Evolutionary conservation across 2,113 vertebrate genomes (phyloP).

Genomic region (Marcusenius ussheri): DNA sequence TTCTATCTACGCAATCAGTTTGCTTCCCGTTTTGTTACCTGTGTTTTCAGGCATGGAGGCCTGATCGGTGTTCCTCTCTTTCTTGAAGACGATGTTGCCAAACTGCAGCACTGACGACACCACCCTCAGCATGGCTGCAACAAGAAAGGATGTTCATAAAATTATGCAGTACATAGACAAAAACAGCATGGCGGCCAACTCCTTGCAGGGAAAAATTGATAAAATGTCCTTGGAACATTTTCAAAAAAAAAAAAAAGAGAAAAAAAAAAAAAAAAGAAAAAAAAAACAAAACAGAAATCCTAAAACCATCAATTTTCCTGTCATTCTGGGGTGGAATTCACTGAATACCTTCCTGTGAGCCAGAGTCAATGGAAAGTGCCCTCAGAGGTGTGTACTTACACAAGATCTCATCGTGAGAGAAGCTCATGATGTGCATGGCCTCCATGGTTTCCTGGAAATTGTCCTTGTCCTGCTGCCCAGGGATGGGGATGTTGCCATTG

Average conservation of each 20-base stretch:
- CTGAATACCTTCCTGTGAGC: not conserved
- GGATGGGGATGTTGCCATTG: slow-evolving; percentile 75
- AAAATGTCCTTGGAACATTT: not conserved
- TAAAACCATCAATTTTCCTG: not conserved
- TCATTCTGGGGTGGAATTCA: not conserved
- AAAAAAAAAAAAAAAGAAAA: too few species aligned
- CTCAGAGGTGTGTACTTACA: slow-evolving; percentile 51
- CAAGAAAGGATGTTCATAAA: slow-evolving; percentile 15
- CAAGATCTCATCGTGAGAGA: slow-evolving; percentile 72
- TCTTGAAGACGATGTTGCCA: slow-evolving; percentile 94
- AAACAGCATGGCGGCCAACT: not conserved
- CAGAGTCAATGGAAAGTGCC: not conserved
- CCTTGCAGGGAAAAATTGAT: not conserved
- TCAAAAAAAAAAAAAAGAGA: not conserved
- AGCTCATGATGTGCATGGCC: slow-evolving; percentile 80
- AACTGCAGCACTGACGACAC: slow-evolving; percentile 95
- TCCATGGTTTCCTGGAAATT: slow-evolving; percentile 83
- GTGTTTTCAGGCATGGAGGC: slow-evolving; percentile 98
- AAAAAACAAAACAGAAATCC: not conserved
- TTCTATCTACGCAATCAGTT: not conserved
- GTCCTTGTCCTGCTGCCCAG: slow-evolving; percentile 77
- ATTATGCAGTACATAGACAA: not conserved
- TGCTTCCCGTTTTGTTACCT: slow-evolving; percentile 49
- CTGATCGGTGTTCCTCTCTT: slow-evolving; percentile 94
- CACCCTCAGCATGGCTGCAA: slow-evolving; percentile 89